phyloP scores from a whole-genome alignment of 2,797 vertebrate genomes.

The Galago senegalensis region DNA sequence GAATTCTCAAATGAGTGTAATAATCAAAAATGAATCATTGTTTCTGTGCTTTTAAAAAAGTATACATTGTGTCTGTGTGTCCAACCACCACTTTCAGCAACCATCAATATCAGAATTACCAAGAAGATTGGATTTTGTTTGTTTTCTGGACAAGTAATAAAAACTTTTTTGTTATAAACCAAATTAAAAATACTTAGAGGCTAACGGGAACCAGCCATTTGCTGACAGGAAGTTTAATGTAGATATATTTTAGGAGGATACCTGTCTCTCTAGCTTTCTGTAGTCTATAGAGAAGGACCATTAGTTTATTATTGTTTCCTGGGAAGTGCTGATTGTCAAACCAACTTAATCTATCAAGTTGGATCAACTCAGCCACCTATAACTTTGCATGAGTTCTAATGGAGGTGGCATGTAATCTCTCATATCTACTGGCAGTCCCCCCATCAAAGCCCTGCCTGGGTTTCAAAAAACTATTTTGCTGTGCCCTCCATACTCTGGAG shows the following conservation, averaged over 20 bases:
- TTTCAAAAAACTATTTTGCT: background rate
- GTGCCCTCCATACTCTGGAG: background rate
- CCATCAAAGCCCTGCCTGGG: background rate
- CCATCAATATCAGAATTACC: background rate
- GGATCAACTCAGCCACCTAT: background rate
- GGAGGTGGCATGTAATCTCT: background rate
- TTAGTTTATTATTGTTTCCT: background rate
- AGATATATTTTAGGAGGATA: background rate
- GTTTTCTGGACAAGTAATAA: background rate
- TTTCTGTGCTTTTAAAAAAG: background rate
- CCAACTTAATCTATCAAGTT: background rate
- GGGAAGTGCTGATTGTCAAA: background rate
- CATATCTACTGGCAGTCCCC: background rate
- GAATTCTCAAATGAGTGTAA: constrained; percentile 25
- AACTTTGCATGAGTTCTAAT: background rate
- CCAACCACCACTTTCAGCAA: background rate
- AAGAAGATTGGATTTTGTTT: background rate
- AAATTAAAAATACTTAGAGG: background rate
- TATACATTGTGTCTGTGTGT: background rate
- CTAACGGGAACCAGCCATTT: background rate
- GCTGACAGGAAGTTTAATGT: background rate
- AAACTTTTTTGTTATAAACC: constrained; percentile 38
- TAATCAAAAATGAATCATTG: constrained; percentile 8
- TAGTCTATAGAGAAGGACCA: background rate
- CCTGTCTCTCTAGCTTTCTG: background rate